phyloP scores from a whole-genome alignment of 2,888 invertebrate genomes.

The Parasteatoda lunata region DNA sequence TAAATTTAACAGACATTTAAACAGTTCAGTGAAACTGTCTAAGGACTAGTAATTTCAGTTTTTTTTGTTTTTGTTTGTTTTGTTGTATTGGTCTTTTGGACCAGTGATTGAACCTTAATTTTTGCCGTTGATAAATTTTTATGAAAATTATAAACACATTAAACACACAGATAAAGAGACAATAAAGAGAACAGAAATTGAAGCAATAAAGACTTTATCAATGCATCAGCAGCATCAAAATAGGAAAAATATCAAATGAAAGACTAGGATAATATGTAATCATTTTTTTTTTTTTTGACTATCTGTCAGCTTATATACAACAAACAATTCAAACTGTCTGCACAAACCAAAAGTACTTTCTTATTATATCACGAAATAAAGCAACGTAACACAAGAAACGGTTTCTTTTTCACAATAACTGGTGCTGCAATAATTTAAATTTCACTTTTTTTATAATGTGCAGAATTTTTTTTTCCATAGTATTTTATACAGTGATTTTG shows the following conservation, averaged over 20 bases:
- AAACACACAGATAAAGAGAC: conserved; percentile 3
- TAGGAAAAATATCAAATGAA: conserved; percentile 68
- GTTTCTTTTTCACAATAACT: conserved; percentile 43
- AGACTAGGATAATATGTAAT: conserved; percentile 66
- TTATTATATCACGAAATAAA: conserved; percentile 59
- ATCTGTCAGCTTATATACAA: conserved; percentile 49
- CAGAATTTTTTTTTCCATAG: conserved; percentile 1
- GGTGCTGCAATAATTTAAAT: conserved; percentile 32
- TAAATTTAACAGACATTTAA: too few relatives aligned
- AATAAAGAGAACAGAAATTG: conserved; percentile 36
- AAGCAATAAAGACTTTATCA: conserved; percentile 67
- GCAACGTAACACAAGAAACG: conserved; percentile 52
- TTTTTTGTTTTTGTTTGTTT: too few relatives aligned
- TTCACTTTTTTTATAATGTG: conserved; percentile 23
- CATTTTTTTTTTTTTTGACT: conserved; percentile 57
- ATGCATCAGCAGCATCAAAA: conserved; percentile 66
- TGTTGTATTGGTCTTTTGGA: too few relatives aligned
- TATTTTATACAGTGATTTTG: conserved; percentile 7
- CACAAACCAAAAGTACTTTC: conserved; percentile 54
- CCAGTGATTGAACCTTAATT: too few relatives aligned
- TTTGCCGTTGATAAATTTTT: neutral
- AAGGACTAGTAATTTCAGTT: too few relatives aligned
- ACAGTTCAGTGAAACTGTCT: too few relatives aligned
- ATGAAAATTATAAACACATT: neutral
- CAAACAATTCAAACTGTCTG: conserved; percentile 19